Conservation (phyloP, 2,888 invertebrate species). For the Meghimatium bilineatum region DNA sequence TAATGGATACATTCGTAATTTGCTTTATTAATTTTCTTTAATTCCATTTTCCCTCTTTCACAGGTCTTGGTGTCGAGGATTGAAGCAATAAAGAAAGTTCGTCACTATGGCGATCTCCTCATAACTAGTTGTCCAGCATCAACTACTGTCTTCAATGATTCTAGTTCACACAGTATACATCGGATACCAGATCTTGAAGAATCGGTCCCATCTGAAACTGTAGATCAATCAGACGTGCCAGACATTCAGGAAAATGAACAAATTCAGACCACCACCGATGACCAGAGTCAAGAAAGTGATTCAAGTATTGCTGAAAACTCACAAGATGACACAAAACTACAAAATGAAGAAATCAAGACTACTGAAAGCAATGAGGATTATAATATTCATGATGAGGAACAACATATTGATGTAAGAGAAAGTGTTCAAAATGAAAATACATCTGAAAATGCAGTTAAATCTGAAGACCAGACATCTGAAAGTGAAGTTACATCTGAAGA, state of each 20-base stretch:
- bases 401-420: no score
- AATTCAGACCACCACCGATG: neutral
- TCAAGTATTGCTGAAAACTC: neutral
- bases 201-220: neutral
- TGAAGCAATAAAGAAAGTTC: neutral
- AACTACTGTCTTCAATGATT: neutral
- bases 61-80: neutral
- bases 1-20: no score
- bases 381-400: no score
- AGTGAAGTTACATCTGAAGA: no score
- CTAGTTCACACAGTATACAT: neutral
- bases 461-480: neutral
- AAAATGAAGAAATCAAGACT: no score
- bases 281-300: neutral
- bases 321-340: neutral
- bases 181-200: neutral
- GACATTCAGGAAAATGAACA: neutral
- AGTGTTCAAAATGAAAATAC: neutral
- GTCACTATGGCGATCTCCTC: slow-evolving; percentile 4
- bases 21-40: no score
- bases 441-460: neutral
- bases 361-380: neutral
- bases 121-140: slow-evolving; percentile 3
- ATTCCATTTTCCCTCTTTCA: neutral
- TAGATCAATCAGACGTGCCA: neutral